Evolutionary conservation across 2,888 invertebrate genomes (phyloP).

Genomic region (Agrilus cyanescens): DNA sequence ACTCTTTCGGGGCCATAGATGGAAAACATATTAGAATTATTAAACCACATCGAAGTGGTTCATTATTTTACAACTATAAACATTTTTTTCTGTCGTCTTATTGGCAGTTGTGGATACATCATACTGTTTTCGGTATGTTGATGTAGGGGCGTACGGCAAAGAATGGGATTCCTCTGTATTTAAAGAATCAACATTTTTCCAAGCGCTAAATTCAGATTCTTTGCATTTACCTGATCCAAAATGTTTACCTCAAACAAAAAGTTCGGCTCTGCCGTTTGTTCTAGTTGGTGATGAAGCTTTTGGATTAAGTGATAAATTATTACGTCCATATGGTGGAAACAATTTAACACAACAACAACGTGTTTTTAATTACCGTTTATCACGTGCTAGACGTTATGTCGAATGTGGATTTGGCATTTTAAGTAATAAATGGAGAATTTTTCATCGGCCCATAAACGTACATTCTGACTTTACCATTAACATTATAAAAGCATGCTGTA

Average conservation of each 20-base stretch:
- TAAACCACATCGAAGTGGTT: conserved; percentile 17
- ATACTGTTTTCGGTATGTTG: conserved; percentile 17
- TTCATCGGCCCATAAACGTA: too few species aligned
- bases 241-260: conserved; percentile 15
- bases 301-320: conserved; percentile 19
- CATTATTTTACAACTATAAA: conserved; percentile 17
- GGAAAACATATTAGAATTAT: conserved; percentile 17
- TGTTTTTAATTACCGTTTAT: too few species aligned
- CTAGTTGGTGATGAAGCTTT: conserved; percentile 23
- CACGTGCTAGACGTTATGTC: too few species aligned
- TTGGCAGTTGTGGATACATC: conserved; percentile 17
- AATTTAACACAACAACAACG: conserved; percentile 17
- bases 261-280: conserved; percentile 12
- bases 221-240: conserved; percentile 15
- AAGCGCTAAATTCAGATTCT: conserved; percentile 13
- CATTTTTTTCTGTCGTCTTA: conserved; percentile 17
- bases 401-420: too few species aligned
- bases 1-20: conserved; percentile 17
- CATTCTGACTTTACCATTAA: too few species aligned
- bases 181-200: conserved; percentile 16
- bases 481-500: too few species aligned
- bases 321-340: conserved; percentile 19
- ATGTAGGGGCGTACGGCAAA: conserved; percentile 19
- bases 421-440: too few species aligned
- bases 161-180: conserved; percentile 16